phyloP scores from a whole-genome alignment of 2,888 invertebrate species.

The Drosophila nigritarsus region DNA sequence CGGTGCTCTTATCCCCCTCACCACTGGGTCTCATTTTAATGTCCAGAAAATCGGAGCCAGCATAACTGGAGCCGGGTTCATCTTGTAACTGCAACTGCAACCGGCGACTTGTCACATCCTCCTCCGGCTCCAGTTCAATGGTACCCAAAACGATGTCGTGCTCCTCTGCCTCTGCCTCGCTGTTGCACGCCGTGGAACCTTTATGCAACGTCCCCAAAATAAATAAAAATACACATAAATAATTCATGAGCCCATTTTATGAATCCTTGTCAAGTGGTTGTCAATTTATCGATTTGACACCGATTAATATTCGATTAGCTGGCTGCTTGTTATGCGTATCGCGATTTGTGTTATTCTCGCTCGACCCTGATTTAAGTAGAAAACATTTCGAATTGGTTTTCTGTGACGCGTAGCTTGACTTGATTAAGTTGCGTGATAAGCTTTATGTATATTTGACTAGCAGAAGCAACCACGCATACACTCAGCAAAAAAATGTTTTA shows the following conservation, averaged over 20 bases:
- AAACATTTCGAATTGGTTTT: background rate
- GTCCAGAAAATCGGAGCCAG: slow-evolving; percentile 69
- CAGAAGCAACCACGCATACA: background rate
- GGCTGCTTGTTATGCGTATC: slow-evolving; percentile 19
- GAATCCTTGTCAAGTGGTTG: slow-evolving; percentile 29
- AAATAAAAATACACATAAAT: slow-evolving; percentile 19
- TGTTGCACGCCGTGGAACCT: slow-evolving; percentile 70
- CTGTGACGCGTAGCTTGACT: background rate
- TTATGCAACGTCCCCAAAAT: slow-evolving; percentile 12
- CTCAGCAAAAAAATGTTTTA: background rate
- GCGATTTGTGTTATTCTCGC: background rate
- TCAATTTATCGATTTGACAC: slow-evolving; percentile 47
- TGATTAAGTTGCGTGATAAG: background rate
- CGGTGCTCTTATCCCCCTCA: slow-evolving; percentile 68
- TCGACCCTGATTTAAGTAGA: background rate
- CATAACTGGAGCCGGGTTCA: slow-evolving; percentile 54
- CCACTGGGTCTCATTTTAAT: slow-evolving; percentile 35
- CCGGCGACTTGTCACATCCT: slow-evolving; percentile 28
- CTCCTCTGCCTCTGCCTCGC: slow-evolving; percentile 56
- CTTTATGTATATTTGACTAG: background rate
- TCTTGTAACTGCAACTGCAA: slow-evolving; percentile 34
- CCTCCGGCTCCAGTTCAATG: slow-evolving; percentile 58
- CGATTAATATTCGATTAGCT: slow-evolving; percentile 35
- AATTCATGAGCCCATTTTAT: slow-evolving; percentile 19
- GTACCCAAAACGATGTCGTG: slow-evolving; percentile 26